Evolutionary conservation across 2,888 invertebrate species (phyloP).

Genomic region (Furcula furcula): DNA sequence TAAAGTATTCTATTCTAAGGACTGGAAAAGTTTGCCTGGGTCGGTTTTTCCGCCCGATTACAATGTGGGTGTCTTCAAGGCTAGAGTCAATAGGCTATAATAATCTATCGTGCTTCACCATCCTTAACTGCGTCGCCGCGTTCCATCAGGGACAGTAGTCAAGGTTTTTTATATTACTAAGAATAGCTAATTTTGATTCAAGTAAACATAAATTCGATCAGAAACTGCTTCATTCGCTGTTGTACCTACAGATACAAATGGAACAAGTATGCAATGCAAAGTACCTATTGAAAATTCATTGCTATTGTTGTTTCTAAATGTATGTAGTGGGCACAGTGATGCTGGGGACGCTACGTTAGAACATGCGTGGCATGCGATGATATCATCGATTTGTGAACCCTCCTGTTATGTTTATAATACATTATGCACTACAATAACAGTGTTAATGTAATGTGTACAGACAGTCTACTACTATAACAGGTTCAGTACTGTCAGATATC

Average conservation of each 20-base stretch:
- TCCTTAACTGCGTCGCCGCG: no score
- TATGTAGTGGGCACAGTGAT: conserved; percentile 16
- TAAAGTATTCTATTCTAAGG: no score
- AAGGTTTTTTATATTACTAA: no score
- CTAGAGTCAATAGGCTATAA: no score
- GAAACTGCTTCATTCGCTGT: not conserved
- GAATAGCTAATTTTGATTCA: no score
- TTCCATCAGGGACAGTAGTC: no score
- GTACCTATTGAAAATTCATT: conserved; percentile 11
- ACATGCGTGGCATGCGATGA: conserved; percentile 29
- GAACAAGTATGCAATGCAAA: not conserved
- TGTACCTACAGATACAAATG: not conserved
- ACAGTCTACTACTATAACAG: no score
- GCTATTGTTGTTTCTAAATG: conserved; percentile 16
- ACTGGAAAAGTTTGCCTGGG: no score
- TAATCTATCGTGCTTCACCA: no score
- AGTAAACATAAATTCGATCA: no score
- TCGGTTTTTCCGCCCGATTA: no score
- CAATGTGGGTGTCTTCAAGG: no score
- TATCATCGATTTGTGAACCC: conserved; percentile 30
- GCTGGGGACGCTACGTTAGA: conserved; percentile 14
- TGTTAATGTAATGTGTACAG: conserved; percentile 24
- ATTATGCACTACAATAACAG: conserved; percentile 16
- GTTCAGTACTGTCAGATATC: conserved; percentile 13
- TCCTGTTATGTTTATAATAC: conserved; percentile 14